These are phyloP conservation scores for Byasa hedistus DNA, from an alignment of 2,888 invertebrate species.

Conservation along the genomic window DNA sequence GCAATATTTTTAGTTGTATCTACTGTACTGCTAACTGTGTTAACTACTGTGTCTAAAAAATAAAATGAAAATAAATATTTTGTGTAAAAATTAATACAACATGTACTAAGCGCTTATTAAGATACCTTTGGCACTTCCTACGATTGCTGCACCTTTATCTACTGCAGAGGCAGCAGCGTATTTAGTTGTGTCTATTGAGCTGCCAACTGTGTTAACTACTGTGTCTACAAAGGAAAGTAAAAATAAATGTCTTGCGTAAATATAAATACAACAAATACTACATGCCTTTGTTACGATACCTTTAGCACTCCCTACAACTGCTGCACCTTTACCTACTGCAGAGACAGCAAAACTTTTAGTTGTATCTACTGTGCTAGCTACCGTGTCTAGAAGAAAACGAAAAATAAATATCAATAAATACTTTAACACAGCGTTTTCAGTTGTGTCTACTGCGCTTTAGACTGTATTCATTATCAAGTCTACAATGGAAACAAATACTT, in stretches of 20 bases:
- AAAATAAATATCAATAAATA: not conserved
- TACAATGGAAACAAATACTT: no score
- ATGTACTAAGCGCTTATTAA: conserved; percentile 31
- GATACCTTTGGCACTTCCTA: conserved; percentile 46
- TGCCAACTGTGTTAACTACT: conserved; percentile 38
- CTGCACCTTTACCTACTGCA: conserved; percentile 47
- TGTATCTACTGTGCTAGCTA: conserved; percentile 47
- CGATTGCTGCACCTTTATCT: conserved; percentile 43
- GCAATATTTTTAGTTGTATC: conserved; percentile 43
- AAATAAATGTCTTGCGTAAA: not conserved
- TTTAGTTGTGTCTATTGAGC: conserved; percentile 43
- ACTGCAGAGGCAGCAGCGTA: conserved; percentile 39
- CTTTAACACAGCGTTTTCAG: no score
- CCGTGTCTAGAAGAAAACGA: conserved; percentile 46
- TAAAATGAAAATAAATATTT: not conserved
- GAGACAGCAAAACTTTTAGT: conserved; percentile 51
- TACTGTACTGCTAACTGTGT: conserved; percentile 36
- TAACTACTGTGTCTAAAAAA: conserved; percentile 14
- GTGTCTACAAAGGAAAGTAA: conserved; percentile 35
- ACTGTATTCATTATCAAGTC: conserved; percentile 23
- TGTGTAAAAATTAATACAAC: conserved; percentile 10
- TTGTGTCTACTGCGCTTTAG: conserved; percentile 24
- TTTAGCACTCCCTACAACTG: conserved; percentile 45
- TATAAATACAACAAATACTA: not conserved
- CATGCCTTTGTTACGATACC: conserved; percentile 39